A percentile compares a stretch with the other conserved stretches of the same genome.
phyloP scores from a whole-genome alignment of 2,113 vertebrate genomes.

The Syngnathus scovelli region DNA sequence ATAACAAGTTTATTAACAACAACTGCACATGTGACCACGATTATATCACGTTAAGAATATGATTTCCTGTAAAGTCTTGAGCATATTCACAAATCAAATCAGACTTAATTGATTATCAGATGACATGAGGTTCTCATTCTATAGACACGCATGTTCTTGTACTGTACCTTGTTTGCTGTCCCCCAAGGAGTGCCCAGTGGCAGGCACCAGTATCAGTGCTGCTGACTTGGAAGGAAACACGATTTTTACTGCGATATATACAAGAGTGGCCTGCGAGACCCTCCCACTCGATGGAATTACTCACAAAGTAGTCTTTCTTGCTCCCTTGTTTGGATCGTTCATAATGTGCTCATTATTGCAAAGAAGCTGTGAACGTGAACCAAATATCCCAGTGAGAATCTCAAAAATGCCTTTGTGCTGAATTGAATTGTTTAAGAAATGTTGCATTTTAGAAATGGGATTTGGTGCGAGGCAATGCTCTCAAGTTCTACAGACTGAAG shows the following conservation, averaged over 20 bases:
- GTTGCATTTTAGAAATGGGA: neutral
- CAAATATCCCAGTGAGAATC: conserved; percentile 46
- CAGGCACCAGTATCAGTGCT: conserved; percentile 36
- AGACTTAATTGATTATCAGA: conserved; percentile 1
- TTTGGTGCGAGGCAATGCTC: neutral
- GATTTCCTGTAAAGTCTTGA: neutral
- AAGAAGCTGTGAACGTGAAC: conserved; percentile 33
- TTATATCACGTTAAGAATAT: conserved; percentile 1
- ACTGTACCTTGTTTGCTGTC: conserved; percentile 53
- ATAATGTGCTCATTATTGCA: conserved; percentile 68
- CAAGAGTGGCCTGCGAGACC: conserved; percentile 62
- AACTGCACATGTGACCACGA: conserved; percentile 6
- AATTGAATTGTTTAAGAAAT: conserved; percentile 13
- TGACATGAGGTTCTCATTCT: neutral
- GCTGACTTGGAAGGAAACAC: conserved; percentile 50
- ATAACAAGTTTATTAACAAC: conserved; percentile 19
- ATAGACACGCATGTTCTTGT: conserved; percentile 28
- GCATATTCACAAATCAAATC: neutral
- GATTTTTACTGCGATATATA: conserved; percentile 56
- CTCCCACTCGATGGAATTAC: conserved; percentile 68
- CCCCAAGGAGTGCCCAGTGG: conserved; percentile 17
- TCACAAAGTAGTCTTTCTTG: conserved; percentile 71
- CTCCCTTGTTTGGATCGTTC: conserved; percentile 40
- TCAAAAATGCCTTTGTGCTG: conserved; percentile 51
- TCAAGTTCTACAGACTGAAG: neutral